A percentile compares a stretch with the other conserved stretches of the same genome.
phyloP scores from a whole-genome alignment of 2,797 vertebrate species.

The Amblyraja radiata region DNA sequence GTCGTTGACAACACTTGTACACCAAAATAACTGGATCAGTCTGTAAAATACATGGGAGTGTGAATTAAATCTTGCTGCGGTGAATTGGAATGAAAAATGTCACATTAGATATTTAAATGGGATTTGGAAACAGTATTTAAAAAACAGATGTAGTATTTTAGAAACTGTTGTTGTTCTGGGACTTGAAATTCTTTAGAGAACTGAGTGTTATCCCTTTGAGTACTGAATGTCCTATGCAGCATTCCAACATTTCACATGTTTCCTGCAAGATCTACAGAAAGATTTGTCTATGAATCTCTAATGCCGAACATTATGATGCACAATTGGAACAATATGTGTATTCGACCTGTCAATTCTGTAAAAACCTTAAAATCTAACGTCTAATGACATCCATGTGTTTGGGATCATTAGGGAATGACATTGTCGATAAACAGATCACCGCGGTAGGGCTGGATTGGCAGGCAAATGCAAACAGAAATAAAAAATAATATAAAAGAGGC shows the following conservation, averaged over 20 bases:
- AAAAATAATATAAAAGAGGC: neutral
- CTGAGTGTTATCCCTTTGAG: conserved; percentile 31
- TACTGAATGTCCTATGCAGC: conserved; percentile 37
- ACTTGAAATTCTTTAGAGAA: conserved; percentile 32
- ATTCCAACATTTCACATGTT: conserved; percentile 30
- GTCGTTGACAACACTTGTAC: neutral
- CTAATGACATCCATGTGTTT: conserved; percentile 69
- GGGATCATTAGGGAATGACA: conserved; percentile 61
- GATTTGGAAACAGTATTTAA: neutral
- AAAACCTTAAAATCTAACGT: conserved; percentile 57
- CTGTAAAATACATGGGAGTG: too few species aligned
- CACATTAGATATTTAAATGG: conserved; percentile 26
- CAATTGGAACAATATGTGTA: conserved; percentile 1
- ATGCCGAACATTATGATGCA: neutral
- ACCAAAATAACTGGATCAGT: neutral
- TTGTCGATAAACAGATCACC: conserved; percentile 21
- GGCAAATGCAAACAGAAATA: conserved; percentile 13
- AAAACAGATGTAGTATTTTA: conserved; percentile 35
- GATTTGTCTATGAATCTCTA: conserved; percentile 8
- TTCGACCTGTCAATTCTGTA: conserved; percentile 14
- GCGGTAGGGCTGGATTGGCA: neutral
- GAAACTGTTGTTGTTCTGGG: conserved; percentile 29
- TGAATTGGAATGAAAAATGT: neutral
- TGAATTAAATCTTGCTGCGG: neutral
- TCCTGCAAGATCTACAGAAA: conserved; percentile 22